Evolutionary conservation across 2,113 vertebrate species (phyloP).

Genomic region (Phyllostomus hastatus): DNA sequence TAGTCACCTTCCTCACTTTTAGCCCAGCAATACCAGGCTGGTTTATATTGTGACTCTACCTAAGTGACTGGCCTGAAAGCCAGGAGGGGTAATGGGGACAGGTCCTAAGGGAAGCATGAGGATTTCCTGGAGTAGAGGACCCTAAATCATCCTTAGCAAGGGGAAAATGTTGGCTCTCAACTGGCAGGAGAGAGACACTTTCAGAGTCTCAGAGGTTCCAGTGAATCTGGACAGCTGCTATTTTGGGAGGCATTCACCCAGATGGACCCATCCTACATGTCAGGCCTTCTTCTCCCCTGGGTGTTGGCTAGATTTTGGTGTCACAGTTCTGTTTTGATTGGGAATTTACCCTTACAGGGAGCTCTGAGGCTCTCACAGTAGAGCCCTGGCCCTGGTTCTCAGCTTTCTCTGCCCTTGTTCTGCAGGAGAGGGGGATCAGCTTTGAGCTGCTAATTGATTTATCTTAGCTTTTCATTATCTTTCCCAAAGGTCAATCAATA

Average conservation of each 20-base stretch:
- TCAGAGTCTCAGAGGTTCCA: not conserved
- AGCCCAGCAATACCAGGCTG: not conserved
- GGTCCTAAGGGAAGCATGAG: not conserved
- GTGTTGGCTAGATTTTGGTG: not conserved
- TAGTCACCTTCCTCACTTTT: not conserved
- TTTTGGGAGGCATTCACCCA: not conserved
- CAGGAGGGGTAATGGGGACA: not conserved
- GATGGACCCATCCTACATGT: not conserved
- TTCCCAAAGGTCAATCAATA: not conserved
- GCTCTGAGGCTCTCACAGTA: not conserved
- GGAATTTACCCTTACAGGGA: not conserved
- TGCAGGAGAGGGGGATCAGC: not conserved
- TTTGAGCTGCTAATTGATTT: not conserved
- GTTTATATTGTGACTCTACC: not conserved
- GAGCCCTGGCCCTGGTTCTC: not conserved
- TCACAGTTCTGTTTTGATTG: not conserved
- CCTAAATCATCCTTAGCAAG: not conserved
- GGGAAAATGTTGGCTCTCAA: not conserved
- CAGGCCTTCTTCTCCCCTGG: not conserved
- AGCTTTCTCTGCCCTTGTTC: too few relatives aligned
- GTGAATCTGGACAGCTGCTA: not conserved
- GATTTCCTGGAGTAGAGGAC: not conserved
- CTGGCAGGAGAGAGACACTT: not conserved
- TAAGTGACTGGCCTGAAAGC: not conserved
- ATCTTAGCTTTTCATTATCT: not conserved